These are phyloP conservation scores for Sinocyclocheilus maitianheensis DNA, from an alignment of 2,113 vertebrate genomes.

Conservation along the genomic window DNA sequence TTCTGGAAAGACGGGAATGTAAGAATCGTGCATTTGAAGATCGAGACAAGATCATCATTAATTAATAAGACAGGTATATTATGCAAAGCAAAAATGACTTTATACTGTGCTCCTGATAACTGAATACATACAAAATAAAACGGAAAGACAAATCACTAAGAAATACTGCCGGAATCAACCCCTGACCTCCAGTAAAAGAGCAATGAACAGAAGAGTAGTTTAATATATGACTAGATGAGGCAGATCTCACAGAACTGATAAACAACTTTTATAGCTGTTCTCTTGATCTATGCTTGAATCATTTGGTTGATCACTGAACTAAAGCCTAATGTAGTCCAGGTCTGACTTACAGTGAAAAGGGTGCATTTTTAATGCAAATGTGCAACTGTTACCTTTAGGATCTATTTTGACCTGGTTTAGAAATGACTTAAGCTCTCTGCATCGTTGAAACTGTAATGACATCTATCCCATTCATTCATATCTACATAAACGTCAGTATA, in stretches of 20 bases:
- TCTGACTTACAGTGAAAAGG: neutral
- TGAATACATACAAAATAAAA: constrained; percentile 11
- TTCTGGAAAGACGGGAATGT: neutral
- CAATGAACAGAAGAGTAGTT: constrained; percentile 81
- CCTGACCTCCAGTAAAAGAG: constrained; percentile 77
- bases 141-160: neutral
- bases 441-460: neutral
- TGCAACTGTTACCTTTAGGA: neutral
- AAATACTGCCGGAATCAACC: constrained; percentile 46
- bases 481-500: neutral
- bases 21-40: neutral
- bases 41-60: constrained; percentile 5
- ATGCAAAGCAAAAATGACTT: constrained; percentile 1
- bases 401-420: neutral
- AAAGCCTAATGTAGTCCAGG: neutral
- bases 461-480: neutral
- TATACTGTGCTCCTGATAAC: neutral
- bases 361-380: neutral
- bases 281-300: constrained; percentile 78
- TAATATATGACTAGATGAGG: constrained; percentile 86
- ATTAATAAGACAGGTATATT: constrained; percentile 22
- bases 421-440: neutral
- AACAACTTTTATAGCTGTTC: constrained; percentile 82
- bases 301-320: constrained; percentile 72
- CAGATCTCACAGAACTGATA: constrained; percentile 84